Evolutionary conservation across 2,113 vertebrate genomes (phyloP).

Genomic region (Rutilus rutilus): DNA sequence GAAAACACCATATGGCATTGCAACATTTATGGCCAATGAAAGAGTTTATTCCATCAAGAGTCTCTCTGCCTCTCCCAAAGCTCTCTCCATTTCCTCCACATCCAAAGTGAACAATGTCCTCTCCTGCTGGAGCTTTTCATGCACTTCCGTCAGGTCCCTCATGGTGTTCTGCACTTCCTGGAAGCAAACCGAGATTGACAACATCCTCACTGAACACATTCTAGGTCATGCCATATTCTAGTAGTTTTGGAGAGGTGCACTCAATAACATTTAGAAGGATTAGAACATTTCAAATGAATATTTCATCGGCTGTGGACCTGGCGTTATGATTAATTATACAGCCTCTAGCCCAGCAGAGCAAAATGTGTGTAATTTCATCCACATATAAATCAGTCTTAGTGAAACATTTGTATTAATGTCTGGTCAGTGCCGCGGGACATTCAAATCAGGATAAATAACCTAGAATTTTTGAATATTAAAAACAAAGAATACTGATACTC

Average conservation of each 20-base stretch:
- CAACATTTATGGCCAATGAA: background rate
- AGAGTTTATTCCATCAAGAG: slow-evolving; percentile 56
- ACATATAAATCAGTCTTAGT: background rate
- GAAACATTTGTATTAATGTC: slow-evolving; percentile 25
- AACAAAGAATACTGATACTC: slow-evolving; percentile 18
- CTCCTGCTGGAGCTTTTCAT: slow-evolving; percentile 65
- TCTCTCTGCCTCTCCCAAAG: slow-evolving; percentile 69
- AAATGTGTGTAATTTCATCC: slow-evolving; percentile 28
- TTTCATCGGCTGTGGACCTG: background rate
- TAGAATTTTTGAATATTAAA: background rate
- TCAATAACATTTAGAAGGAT: slow-evolving; percentile 13
- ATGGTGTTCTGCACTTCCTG: slow-evolving; percentile 71
- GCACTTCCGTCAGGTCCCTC: slow-evolving; percentile 59
- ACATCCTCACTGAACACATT: background rate
- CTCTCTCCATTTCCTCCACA: slow-evolving; percentile 66
- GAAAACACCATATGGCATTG: background rate
- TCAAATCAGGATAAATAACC: slow-evolving; percentile 11
- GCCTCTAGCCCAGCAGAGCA: slow-evolving; percentile 10
- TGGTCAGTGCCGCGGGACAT: background rate
- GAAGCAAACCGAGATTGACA: background rate
- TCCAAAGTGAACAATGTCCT: slow-evolving; percentile 66
- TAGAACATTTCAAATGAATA: slow-evolving; percentile 28
- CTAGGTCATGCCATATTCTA: slow-evolving; percentile 13
- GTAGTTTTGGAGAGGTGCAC: slow-evolving; percentile 20
- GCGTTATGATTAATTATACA: background rate